Percentiles rank a stretch among this genome's conserved stretches.
Evolutionary conservation across 2,797 vertebrate genomes (phyloP).

Genomic region (Argyrosomus regius): DNA sequence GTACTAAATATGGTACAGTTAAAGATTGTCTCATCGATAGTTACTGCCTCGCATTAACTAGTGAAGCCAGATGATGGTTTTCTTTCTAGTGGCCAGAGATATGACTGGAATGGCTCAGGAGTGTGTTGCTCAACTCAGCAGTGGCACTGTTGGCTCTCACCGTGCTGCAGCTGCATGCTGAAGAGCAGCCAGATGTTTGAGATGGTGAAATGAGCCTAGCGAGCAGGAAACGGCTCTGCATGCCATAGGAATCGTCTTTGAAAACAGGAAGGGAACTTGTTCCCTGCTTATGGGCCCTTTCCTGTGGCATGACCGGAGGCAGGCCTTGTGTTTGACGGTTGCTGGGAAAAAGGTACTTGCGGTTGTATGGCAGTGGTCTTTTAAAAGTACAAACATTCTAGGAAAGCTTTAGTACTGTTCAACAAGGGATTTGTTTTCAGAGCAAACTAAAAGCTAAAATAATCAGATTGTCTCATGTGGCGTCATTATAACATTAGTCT

Average conservation of each 20-base stretch:
- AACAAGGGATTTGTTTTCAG: slow-evolving; percentile 34
- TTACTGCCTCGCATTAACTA: neutral
- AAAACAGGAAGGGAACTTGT: slow-evolving; percentile 98
- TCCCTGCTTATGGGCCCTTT: slow-evolving; percentile 90
- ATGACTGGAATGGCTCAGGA: slow-evolving; percentile 65
- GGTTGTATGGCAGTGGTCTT: slow-evolving; percentile 84
- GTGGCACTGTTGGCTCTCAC: slow-evolving; percentile 74
- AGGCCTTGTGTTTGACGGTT: slow-evolving; percentile 85
- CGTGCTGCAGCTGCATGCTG: slow-evolving; percentile 80
- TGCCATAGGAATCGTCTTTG: slow-evolving; percentile 89
- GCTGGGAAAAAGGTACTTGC: slow-evolving; percentile 85
- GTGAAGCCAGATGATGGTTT: slow-evolving; percentile 28
- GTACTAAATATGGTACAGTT: slow-evolving; percentile 17
- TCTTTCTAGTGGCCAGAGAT: slow-evolving; percentile 55
- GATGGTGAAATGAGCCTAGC: slow-evolving; percentile 82
- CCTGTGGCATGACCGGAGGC: slow-evolving; percentile 90
- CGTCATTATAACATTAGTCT: slow-evolving; percentile 10
- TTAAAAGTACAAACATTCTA: slow-evolving; percentile 75
- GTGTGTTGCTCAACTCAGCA: slow-evolving; percentile 72
- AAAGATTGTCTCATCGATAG: slow-evolving; percentile 20
- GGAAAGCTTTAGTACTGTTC: slow-evolving; percentile 35
- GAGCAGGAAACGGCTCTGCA: slow-evolving; percentile 88
- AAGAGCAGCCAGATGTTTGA: slow-evolving; percentile 89
- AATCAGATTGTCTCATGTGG: neutral
- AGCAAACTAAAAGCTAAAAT: slow-evolving; percentile 1